Conservation (phyloP, 1,140 invertebrate genomes). For the Drosophila hydei region DNA sequence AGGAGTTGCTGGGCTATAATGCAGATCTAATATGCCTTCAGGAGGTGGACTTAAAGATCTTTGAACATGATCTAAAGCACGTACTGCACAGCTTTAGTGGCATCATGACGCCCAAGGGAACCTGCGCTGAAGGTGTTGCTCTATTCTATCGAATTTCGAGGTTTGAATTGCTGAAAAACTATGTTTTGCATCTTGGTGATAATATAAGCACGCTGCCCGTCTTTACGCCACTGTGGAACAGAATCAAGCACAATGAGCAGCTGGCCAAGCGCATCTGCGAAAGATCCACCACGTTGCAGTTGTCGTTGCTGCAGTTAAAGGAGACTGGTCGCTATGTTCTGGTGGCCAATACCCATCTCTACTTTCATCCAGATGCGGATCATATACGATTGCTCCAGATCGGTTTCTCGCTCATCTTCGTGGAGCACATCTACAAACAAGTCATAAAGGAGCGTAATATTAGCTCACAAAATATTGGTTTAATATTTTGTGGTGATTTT, state of each 20-base stretch:
- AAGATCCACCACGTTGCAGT: constrained; percentile 86
- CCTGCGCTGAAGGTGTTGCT: constrained; percentile 91
- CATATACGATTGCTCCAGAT: constrained; percentile 93
- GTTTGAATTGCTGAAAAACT: constrained; percentile 86
- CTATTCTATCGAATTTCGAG: constrained; percentile 89
- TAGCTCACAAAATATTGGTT: constrained; percentile 85
- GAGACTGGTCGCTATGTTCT: constrained; percentile 87
- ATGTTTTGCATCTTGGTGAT: constrained; percentile 86
- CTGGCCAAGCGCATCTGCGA: constrained; percentile 87
- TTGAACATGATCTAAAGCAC: constrained; percentile 88
- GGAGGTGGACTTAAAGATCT: constrained; percentile 95
- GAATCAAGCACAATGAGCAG: constrained; percentile 86
- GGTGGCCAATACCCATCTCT: constrained; percentile 95
- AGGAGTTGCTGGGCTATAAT: constrained; percentile 95
- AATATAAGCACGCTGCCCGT: constrained; percentile 85
- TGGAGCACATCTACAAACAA: constrained; percentile 85
- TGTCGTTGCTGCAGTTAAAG: constrained; percentile 84
- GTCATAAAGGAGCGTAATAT: constrained; percentile 84
- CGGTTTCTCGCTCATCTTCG: constrained; percentile 86
- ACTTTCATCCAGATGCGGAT: constrained; percentile 94
- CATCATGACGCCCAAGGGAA: constrained; percentile 89
- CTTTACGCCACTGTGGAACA: constrained; percentile 86
- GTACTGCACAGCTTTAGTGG: constrained; percentile 87
- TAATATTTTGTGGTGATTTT: constrained; percentile 93
- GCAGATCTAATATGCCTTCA: constrained; percentile 95